phyloP scores from a whole-genome alignment of 2,797 vertebrate genomes.

The Premnoplex brunnescens region DNA sequence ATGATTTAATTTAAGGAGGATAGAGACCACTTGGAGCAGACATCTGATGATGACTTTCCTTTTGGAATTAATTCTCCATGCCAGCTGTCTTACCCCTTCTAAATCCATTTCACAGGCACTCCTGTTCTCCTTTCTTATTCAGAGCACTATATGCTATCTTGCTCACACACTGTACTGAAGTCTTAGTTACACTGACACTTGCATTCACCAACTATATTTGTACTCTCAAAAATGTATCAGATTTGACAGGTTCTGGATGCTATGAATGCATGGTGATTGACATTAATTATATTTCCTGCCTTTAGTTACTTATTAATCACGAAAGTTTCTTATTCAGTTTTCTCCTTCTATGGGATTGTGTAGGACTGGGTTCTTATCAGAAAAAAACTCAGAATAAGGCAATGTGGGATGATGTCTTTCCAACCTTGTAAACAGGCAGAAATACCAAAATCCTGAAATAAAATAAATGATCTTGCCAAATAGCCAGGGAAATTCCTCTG shows the following conservation, averaged over 20 bases:
- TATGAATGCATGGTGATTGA: slow-evolving; percentile 51
- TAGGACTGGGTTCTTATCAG: slow-evolving; percentile 4
- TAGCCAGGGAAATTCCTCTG: not conserved
- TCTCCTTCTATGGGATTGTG: slow-evolving; percentile 15
- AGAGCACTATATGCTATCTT: not conserved
- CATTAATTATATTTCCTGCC: slow-evolving; percentile 55
- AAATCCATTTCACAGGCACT: not conserved
- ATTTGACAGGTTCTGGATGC: slow-evolving; percentile 52
- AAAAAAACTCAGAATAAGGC: not conserved
- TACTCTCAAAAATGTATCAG: not conserved
- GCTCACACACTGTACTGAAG: not conserved
- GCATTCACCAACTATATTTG: slow-evolving; percentile 1
- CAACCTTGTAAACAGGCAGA: not conserved
- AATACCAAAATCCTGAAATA: not conserved
- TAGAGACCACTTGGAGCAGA: not conserved
- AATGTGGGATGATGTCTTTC: not conserved
- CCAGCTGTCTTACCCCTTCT: not conserved
- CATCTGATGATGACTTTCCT: not conserved
- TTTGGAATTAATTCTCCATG: not conserved
- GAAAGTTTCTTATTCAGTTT: not conserved
- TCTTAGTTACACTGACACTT: not conserved
- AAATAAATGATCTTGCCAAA: not conserved
- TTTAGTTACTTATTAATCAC: slow-evolving; percentile 49
- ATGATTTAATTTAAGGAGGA: not conserved
- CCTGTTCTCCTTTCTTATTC: not conserved